Percentiles rank a stretch among this genome's conserved stretches.
These are phyloP conservation scores for Meteorus sp. DNA, from an alignment of 1,140 invertebrate species.

Conservation along the genomic window DNA sequence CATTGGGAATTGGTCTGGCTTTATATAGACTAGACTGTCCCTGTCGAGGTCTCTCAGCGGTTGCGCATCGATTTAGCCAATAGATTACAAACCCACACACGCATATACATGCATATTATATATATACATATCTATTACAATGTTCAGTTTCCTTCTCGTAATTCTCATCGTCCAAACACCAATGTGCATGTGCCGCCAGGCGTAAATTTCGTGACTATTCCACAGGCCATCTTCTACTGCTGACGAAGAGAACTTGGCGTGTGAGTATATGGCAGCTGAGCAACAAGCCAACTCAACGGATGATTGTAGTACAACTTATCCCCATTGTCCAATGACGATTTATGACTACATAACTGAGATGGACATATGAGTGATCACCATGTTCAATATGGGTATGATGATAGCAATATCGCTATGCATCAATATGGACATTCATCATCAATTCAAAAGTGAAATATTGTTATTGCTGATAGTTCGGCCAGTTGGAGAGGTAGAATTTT, in stretches of 20 bases:
- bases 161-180: not conserved
- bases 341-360: slow-evolving; percentile 45
- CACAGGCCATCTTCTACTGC: slow-evolving; percentile 39
- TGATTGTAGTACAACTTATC: slow-evolving; percentile 42
- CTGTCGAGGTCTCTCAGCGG: too few relatives aligned
- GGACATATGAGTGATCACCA: not conserved
- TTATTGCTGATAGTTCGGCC: too few relatives aligned
- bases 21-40: not conserved
- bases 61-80: slow-evolving; percentile 7
- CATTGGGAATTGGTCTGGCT: not conserved
- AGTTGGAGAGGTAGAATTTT: too few relatives aligned
- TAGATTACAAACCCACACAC: slow-evolving; percentile 14
- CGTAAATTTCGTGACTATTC: slow-evolving; percentile 30
- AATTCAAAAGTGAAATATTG: too few relatives aligned
- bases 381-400: not conserved
- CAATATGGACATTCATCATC: too few relatives aligned
- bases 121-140: too few relatives aligned
- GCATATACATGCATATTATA: too few relatives aligned
- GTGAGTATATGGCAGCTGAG: slow-evolving; percentile 37
- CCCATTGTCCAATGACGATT: slow-evolving; percentile 43
- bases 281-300: slow-evolving; percentile 13
- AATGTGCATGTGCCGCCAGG: not conserved
- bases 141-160: too few relatives aligned
- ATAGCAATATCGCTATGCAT: slow-evolving; percentile 2
- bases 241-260: slow-evolving; percentile 36